These are phyloP conservation scores for Venusia cambrica DNA, from an alignment of 2,888 invertebrate species.

Conservation along the genomic window DNA sequence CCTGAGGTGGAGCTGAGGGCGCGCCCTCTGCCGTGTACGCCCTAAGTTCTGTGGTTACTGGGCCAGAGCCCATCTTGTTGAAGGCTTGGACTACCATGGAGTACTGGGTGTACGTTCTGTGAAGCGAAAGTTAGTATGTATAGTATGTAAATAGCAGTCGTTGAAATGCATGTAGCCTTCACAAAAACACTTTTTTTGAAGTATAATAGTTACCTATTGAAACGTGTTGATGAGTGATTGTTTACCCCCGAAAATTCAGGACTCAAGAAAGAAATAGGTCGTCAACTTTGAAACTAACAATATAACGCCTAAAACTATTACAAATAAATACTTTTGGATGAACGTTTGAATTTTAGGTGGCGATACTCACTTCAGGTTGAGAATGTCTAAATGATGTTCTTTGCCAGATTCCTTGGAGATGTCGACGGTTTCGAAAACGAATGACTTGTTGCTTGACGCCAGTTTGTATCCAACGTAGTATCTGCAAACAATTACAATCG, in stretches of 20 bases:
- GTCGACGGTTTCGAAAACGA: constrained; percentile 94
- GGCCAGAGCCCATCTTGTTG: constrained; percentile 96
- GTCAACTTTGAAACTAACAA: too few relatives aligned
- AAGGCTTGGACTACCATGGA: constrained; percentile 97
- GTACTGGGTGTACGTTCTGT: constrained; percentile 95
- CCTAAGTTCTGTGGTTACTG: constrained; percentile 92
- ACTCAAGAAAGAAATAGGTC: too few relatives aligned
- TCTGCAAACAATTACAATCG: constrained; percentile 69
- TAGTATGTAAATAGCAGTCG: too few relatives aligned
- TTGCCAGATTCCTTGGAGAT: constrained; percentile 95
- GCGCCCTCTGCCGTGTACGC: constrained; percentile 97
- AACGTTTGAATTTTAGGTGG: background rate
- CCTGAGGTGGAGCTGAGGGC: constrained; percentile 94
- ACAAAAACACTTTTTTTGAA: too few relatives aligned
- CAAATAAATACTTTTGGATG: background rate
- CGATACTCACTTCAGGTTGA: constrained; percentile 84
- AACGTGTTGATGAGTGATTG: too few relatives aligned
- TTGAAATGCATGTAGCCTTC: too few relatives aligned
- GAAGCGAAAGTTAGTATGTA: constrained; percentile 9
- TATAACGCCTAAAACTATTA: too few relatives aligned
- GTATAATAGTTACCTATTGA: too few relatives aligned
- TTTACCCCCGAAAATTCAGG: too few relatives aligned
- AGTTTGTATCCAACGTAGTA: constrained; percentile 95
- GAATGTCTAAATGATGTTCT: constrained; percentile 91
- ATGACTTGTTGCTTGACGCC: constrained; percentile 91